Percentiles rank a stretch among this genome's conserved stretches.
These are phyloP conservation scores for Melanotaenia duboulayi DNA, from an alignment of 2,113 vertebrate species.

Conservation along the genomic window DNA sequence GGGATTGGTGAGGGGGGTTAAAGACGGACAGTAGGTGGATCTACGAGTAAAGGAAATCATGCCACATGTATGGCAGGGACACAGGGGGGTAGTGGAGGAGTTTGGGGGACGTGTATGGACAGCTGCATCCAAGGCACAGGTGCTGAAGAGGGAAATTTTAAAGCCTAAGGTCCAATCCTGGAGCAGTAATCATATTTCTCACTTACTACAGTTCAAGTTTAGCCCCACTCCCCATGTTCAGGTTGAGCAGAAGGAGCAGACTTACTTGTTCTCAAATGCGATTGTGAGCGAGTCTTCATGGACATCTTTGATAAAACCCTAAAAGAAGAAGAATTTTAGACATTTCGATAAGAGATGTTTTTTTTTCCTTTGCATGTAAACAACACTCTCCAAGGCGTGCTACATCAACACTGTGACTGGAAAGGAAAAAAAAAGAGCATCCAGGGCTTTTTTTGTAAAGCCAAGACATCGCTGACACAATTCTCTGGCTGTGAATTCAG, in stretches of 20 bases:
- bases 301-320: constrained; percentile 94
- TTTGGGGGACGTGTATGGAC: constrained; percentile 59
- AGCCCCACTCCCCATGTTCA: neutral
- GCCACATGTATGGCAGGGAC: constrained; percentile 32
- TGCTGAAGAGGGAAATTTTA: constrained; percentile 53
- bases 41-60: constrained; percentile 34
- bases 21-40: constrained; percentile 45
- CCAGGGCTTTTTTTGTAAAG: constrained; percentile 40
- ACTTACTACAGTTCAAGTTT: constrained; percentile 3
- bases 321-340: constrained; percentile 34
- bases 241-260: constrained; percentile 3
- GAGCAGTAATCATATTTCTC: constrained; percentile 5
- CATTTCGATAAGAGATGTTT: too few relatives aligned
- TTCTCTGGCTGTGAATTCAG: constrained; percentile 59
- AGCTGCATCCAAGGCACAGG: constrained; percentile 71
- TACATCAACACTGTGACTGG: constrained; percentile 30
- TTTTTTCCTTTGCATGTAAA: too few relatives aligned
- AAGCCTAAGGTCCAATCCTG: constrained; percentile 1
- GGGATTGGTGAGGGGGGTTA: constrained; percentile 22
- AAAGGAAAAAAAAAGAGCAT: constrained; percentile 34
- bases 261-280: constrained; percentile 96
- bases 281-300: constrained; percentile 94
- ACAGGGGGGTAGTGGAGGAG: constrained; percentile 21
- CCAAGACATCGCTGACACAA: constrained; percentile 56
- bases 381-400: constrained; percentile 5